phyloP scores from a whole-genome alignment of 2,113 vertebrate genomes.

The Zosterops lateralis region DNA sequence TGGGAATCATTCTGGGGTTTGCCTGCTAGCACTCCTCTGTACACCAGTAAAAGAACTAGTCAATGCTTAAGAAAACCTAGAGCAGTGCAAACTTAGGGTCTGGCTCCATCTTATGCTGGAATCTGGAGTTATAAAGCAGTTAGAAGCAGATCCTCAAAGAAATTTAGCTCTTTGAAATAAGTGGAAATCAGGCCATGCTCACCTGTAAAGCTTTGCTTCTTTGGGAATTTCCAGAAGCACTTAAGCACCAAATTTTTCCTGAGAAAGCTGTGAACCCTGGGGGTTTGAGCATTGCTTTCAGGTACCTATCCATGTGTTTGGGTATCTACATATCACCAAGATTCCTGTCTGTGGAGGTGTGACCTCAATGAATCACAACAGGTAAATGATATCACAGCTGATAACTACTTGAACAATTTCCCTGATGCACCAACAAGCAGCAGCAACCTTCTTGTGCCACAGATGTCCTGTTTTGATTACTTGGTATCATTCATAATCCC shows the following conservation, averaged over 20 bases:
- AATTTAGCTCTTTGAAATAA: background rate
- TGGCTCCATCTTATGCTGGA: background rate
- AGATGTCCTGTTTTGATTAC: background rate
- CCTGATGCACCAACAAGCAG: background rate
- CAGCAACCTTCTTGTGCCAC: background rate
- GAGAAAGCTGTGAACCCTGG: background rate
- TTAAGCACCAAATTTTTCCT: background rate
- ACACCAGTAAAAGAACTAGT: background rate
- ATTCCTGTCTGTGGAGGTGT: background rate
- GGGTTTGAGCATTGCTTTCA: background rate
- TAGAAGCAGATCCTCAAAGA: background rate
- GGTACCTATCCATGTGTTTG: background rate
- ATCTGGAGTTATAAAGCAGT: background rate
- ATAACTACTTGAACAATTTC: background rate
- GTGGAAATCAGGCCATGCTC: background rate
- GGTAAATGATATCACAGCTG: background rate
- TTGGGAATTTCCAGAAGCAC: background rate
- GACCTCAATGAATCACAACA: background rate
- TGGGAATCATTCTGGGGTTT: background rate
- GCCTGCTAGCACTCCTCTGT: background rate
- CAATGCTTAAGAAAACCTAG: background rate
- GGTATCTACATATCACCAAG: background rate
- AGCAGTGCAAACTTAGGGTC: background rate
- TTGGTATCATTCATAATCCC: background rate
- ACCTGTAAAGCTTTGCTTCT: background rate